Base-by-base conservation (phyloP, 2,888 invertebrate genomes). In the Cephus sareptanus region DNA sequence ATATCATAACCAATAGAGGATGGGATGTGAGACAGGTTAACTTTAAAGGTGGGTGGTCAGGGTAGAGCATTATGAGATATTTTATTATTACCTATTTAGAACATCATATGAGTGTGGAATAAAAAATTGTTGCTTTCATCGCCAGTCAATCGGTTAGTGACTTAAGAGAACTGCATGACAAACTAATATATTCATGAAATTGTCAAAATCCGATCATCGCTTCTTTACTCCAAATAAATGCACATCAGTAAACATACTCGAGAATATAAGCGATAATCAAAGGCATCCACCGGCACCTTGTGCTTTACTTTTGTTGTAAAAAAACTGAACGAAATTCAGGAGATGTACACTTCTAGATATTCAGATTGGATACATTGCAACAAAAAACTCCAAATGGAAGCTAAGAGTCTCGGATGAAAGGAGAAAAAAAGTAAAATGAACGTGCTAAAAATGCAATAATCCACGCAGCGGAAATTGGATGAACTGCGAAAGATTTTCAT, bases 41-140 rank as follows among this genome's bases (percentile, higher is more conserved):
- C 31, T 74, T 74, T 31, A 77, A 74, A 77, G 77, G 77, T 75
- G 77, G 77, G 77, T 77, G 77, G 77, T 77, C 69, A 6, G 74
- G 77, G 34, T 69, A 34, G 74, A 33, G 35, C 30, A 31, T 34
- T 71, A 76, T 71, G 9, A 76, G 37, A n/a, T 71, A 23, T 34
- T 33, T 34, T 73, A 34, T 73, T 34, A 34, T 34, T 33, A 73
- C 31, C 3, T 34, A 37, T 40, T 37, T 34, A n/a, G 35, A 69
- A 56, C 6, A 15, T 56, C 23, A 56, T 56, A 9, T 56, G 23
- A 56, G 9, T 56, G 1, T 56, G 9, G 23, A 56, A 56, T 56
- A 9, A 3, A 23, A 56, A 2, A 56, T 56, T 56, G 0, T 23
- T 56, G 23, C 56, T 56, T 23, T 56, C 23, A 56, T 23, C 23